phyloP scores from a whole-genome alignment of 2,888 invertebrate species.

The Dicroscelio sp. region DNA sequence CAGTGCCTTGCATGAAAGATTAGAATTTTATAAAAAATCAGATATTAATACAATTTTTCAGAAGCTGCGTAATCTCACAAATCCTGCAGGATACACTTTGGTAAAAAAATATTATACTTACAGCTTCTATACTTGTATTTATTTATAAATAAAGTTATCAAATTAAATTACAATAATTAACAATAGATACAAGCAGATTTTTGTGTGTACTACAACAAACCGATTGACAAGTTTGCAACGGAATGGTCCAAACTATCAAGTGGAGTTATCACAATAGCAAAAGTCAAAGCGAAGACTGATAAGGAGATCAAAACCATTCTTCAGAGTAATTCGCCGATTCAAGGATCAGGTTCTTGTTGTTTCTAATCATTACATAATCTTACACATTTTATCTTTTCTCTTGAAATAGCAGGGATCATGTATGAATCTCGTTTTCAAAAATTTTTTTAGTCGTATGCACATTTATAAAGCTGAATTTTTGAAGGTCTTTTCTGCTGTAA shows the following conservation, averaged over 20 bases:
- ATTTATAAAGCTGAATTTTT: too few relatives aligned
- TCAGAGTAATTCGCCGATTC: neutral
- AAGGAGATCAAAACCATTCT: neutral
- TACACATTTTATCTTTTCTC: too few relatives aligned
- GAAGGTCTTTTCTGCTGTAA: too few relatives aligned
- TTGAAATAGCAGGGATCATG: too few relatives aligned
- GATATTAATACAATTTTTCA: neutral
- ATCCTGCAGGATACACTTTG: neutral
- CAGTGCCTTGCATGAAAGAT: conserved; percentile 33
- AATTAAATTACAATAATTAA: neutral
- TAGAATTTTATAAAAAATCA: conserved; percentile 23
- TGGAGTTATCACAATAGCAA: neutral
- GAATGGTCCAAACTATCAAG: conserved; percentile 1
- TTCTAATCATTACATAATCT: too few relatives aligned
- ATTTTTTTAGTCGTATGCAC: too few relatives aligned
- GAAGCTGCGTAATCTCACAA: neutral
- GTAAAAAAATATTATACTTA: neutral
- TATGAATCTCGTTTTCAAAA: too few relatives aligned
- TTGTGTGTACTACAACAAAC: conserved; percentile 5
- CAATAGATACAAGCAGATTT: conserved; percentile 40
- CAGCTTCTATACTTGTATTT: too few relatives aligned
- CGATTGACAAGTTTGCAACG: neutral
- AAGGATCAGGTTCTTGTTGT: too few relatives aligned
- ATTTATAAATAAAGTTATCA: too few relatives aligned
- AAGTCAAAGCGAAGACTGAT: conserved; percentile 6